Conservation (phyloP, 2,797 vertebrate species). For the Thripadectes ignobilis region DNA sequence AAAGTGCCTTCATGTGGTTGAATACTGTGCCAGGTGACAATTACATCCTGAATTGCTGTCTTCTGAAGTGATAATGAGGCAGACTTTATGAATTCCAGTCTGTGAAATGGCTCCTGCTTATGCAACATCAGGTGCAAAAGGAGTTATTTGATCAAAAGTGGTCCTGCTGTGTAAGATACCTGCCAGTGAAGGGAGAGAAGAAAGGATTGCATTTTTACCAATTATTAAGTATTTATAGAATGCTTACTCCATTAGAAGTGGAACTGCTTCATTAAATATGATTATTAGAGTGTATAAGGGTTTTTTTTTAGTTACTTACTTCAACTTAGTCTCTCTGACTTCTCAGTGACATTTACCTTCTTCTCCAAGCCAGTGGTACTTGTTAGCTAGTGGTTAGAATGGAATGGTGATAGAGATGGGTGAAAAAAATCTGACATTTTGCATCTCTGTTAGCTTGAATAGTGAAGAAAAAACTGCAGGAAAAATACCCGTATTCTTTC, state of each 20-base stretch:
- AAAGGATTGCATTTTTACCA: not conserved
- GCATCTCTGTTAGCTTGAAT: not conserved
- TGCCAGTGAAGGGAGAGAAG: not conserved
- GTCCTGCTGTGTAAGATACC: not conserved
- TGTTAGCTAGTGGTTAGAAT: conserved; percentile 53
- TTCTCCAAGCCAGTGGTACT: not conserved
- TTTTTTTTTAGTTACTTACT: not conserved
- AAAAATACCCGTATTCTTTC: not conserved
- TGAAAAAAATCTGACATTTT: not conserved
- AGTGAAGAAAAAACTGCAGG: not conserved
- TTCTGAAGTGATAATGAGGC: not conserved
- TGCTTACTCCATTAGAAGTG: not conserved
- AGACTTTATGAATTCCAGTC: not conserved
- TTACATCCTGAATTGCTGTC: not conserved
- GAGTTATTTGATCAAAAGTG: not conserved
- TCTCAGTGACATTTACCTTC: not conserved
- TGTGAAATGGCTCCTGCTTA: not conserved
- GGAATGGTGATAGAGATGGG: not conserved
- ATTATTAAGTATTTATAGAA: not conserved
- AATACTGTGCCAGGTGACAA: not conserved
- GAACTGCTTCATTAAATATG: not conserved
- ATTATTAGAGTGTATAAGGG: not conserved
- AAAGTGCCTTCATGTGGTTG: not conserved
- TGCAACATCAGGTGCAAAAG: not conserved
- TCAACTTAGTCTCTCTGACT: not conserved